Percentiles rank a stretch among this genome's conserved stretches.
These are phyloP conservation scores for Ochlodes sylvanus DNA, from an alignment of 2,888 invertebrate species.

Conservation along the genomic window DNA sequence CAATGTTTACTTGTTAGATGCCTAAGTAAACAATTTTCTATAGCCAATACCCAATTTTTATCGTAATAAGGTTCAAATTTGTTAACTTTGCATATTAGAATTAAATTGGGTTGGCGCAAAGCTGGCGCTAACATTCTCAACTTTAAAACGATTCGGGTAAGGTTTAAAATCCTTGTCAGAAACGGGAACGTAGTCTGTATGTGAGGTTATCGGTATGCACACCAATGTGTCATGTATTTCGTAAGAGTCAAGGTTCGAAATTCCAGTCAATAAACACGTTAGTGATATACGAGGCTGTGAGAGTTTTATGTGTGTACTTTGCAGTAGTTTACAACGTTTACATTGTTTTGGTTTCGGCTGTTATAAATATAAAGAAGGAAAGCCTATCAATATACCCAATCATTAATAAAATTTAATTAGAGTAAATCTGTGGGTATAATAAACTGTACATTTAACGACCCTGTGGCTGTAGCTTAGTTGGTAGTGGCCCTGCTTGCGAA, in stretches of 20 bases:
- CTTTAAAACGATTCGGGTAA: background rate
- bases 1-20: conserved; percentile 63
- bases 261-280: background rate
- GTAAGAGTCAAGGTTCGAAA: conserved; percentile 21
- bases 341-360: background rate
- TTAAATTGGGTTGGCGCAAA: background rate
- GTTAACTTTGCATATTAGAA: background rate
- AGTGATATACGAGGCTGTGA: conserved; percentile 9
- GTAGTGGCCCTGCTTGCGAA: too few species aligned
- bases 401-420: too few species aligned
- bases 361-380: too few species aligned
- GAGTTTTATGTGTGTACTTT: conserved; percentile 17
- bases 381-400: too few species aligned
- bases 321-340: background rate
- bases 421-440: too few species aligned
- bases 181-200: conserved; percentile 10
- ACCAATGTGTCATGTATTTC: conserved; percentile 34
- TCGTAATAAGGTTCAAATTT: conserved; percentile 17
- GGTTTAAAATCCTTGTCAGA: background rate
- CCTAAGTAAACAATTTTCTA: conserved; percentile 63
- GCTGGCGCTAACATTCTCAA: background rate
- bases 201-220: conserved; percentile 22
- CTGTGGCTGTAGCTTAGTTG: too few species aligned
- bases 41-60: background rate
- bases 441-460: too few species aligned